phyloP scores from a whole-genome alignment of 2,113 vertebrate genomes.

The Pogonocichla stellata region DNA sequence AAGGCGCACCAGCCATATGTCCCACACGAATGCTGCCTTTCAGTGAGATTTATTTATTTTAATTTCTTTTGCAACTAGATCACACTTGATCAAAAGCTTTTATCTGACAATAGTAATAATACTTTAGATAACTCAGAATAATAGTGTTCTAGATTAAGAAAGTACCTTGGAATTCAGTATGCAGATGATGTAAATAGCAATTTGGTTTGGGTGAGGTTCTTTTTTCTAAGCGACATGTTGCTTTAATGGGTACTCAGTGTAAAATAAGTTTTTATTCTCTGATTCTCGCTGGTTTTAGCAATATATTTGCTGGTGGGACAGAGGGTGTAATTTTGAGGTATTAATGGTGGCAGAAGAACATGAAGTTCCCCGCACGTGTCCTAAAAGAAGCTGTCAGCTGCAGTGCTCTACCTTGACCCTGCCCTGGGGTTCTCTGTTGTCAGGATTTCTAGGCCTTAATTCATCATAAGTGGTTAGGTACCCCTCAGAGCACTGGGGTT shows the following conservation, averaged over 20 bases:
- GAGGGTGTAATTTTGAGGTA: not conserved
- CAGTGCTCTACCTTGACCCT: not conserved
- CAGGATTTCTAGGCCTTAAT: not conserved
- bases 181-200: not conserved
- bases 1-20: fast-evolving
- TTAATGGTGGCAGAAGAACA: not conserved
- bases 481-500: not conserved
- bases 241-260: not conserved
- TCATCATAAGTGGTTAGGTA: not conserved
- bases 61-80: not conserved
- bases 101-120: not conserved
- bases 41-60: not conserved
- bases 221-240: not conserved
- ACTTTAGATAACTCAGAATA: not conserved
- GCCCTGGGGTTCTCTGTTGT: not conserved
- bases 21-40: not conserved
- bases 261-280: not conserved
- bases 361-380: fast-evolving
- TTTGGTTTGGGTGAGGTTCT: not conserved
- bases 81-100: not conserved
- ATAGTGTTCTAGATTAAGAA: not conserved
- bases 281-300: not conserved
- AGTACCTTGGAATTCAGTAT: not conserved
- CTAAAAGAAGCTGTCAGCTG: not conserved
- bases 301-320: not conserved